Evolutionary conservation across 2,888 invertebrate species (phyloP), one percentile per base, ranked within the genome.

Genomic region (Ischnus inquisitorius): DNA sequence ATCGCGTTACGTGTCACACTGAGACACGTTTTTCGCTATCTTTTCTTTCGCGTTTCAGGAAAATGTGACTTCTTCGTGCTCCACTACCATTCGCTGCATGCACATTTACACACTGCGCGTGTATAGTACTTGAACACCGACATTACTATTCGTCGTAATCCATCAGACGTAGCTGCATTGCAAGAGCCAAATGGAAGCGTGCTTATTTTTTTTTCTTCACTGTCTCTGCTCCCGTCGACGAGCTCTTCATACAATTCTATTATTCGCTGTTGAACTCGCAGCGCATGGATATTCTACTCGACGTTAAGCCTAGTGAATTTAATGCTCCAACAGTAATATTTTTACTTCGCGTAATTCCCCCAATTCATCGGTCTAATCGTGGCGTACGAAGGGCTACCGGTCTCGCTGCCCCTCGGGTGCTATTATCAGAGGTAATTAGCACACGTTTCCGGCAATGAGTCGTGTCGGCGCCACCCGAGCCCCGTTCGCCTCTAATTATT

Each of bases 1-100:
- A 48, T 75, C 41, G 28, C 72, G 74, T 80, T 81, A 76, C 76
- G 28, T 39, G 71, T 34, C 62, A 62, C 75, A 28, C 41, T 28
- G 48, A 69, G 64, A 69, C 19, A 19, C 14, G 34, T 28, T 75
- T 69, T 19, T 28, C 48, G 41, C 22, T 65, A 14, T 69, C n/a
- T 43, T 19, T 16, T 28, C 51, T n/a, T 48, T 3, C n/a, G 43
- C 14, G 12, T 65, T 54, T 28, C 41, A 25, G 22, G 34, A 54
- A 81, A 69, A 74, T 62, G 41, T 54, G 39, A 54, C 48, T 51
- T 64, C 75, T 34, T 25, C 41, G 41, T 41, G 28, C 43, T 54
- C n/a, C n/a, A 16, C 2, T 48, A 43, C 62, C 60, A 75, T 64
- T 64, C 48, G 25, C 67, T 65, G 16, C 25, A 57, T 57, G 25